Evolutionary conservation across 2,113 vertebrate genomes (phyloP).

Genomic region (Ochotona princeps): DNA sequence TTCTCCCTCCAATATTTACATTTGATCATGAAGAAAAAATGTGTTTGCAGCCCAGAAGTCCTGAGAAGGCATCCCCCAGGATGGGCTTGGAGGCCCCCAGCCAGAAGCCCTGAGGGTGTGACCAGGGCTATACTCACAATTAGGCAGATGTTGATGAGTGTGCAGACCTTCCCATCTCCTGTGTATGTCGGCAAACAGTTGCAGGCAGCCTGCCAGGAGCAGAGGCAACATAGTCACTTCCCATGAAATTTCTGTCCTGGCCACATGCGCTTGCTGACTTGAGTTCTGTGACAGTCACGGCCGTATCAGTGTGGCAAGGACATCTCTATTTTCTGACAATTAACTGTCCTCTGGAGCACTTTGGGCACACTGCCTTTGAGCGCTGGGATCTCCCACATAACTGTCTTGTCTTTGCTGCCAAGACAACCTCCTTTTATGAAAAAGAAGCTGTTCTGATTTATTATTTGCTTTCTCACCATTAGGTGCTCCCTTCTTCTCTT

Average conservation of each 20-base stretch:
- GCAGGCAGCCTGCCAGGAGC: constrained; percentile 89
- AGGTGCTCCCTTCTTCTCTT: neutral
- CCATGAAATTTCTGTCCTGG: neutral
- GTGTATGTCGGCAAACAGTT: constrained; percentile 88
- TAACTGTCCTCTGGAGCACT: neutral
- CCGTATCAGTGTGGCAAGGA: fast-evolving
- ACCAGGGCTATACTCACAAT: constrained; percentile 84
- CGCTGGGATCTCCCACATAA: neutral
- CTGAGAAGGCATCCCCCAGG: neutral
- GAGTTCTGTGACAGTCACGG: fast-evolving
- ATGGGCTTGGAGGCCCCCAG: fast-evolving
- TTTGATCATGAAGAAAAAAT: fast-evolving
- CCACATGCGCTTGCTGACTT: neutral
- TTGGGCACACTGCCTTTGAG: neutral
- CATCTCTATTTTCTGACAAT: too few relatives aligned
- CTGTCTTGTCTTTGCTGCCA: neutral
- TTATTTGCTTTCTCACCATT: neutral
- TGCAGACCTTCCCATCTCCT: constrained; percentile 90
- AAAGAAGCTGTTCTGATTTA: neutral
- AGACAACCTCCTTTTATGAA: neutral
- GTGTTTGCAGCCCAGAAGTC: neutral
- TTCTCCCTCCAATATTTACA: neutral
- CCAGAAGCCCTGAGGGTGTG: neutral
- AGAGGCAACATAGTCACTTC: neutral
- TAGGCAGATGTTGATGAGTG: constrained; percentile 87